Conservation (phyloP, 2,113 vertebrate genomes). For the Tachysurus vachellii region DNA sequence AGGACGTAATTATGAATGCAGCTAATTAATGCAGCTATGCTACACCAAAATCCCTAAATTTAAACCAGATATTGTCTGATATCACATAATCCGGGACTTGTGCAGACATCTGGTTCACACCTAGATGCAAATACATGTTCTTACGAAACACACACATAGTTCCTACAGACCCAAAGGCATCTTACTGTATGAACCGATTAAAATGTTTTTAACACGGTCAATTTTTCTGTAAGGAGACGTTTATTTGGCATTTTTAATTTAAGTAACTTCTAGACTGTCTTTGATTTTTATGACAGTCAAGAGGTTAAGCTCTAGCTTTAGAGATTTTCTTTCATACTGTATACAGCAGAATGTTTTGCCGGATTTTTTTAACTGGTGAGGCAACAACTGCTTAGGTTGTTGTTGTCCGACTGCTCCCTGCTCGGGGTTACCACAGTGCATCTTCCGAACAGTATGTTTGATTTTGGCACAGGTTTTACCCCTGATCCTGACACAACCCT, state of each 20-base stretch:
- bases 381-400: background rate
- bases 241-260: too few relatives aligned
- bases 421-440: too few relatives aligned
- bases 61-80: background rate
- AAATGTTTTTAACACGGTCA: background rate
- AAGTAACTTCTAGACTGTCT: too few relatives aligned
- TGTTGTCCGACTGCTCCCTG: too few relatives aligned
- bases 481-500: too few relatives aligned
- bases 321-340: too few relatives aligned
- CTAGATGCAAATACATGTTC: background rate
- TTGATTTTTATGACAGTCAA: too few relatives aligned
- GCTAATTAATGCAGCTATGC: background rate
- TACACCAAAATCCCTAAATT: background rate
- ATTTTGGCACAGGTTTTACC: too few relatives aligned
- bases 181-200: background rate
- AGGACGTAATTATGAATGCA: background rate
- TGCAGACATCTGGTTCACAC: background rate
- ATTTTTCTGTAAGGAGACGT: background rate
- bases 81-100: background rate
- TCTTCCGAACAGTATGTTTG: too few relatives aligned
- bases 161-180: background rate
- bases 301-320: too few relatives aligned
- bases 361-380: background rate
- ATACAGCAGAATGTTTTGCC: background rate
- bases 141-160: background rate